Evolutionary conservation across 2,797 vertebrate species (phyloP).

Genomic region (Tokudaia muenninki): DNA sequence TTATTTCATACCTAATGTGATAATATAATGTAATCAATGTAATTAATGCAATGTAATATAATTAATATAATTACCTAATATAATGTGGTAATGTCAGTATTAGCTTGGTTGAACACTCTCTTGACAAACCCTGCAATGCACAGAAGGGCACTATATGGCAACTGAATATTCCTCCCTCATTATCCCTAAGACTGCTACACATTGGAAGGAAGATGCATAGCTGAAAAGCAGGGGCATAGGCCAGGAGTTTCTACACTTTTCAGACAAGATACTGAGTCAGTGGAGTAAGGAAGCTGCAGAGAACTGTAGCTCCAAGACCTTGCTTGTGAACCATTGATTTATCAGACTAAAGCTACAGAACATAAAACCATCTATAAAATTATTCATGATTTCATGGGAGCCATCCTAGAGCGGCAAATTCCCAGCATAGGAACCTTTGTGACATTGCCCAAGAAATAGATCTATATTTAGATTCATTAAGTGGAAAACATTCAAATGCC

Average conservation of each 20-base stretch:
- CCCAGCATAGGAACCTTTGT: rapidly evolving
- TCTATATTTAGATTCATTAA: no score
- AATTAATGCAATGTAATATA: no score
- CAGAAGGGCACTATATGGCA: not conserved
- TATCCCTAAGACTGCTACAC: not conserved
- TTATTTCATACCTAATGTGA: rapidly evolving
- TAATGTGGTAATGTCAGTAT: rapidly evolving
- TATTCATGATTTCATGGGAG: not conserved
- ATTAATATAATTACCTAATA: no score
- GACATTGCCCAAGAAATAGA: not conserved
- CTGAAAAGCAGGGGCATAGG: rapidly evolving
- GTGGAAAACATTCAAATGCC: not conserved
- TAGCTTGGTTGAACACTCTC: no score
- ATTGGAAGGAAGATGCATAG: not conserved
- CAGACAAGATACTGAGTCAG: rapidly evolving
- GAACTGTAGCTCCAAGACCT: not conserved
- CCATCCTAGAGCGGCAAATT: not conserved
- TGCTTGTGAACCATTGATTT: rapidly evolving
- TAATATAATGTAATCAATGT: no score
- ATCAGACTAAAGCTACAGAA: not conserved
- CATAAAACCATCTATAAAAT: not conserved
- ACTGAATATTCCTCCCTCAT: not conserved
- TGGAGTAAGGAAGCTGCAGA: rapidly evolving
- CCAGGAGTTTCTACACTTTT: rapidly evolving
- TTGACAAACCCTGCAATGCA: not conserved